Conservation (phyloP, 2,888 invertebrate genomes). For the Cylindroiulus punctatus region DNA sequence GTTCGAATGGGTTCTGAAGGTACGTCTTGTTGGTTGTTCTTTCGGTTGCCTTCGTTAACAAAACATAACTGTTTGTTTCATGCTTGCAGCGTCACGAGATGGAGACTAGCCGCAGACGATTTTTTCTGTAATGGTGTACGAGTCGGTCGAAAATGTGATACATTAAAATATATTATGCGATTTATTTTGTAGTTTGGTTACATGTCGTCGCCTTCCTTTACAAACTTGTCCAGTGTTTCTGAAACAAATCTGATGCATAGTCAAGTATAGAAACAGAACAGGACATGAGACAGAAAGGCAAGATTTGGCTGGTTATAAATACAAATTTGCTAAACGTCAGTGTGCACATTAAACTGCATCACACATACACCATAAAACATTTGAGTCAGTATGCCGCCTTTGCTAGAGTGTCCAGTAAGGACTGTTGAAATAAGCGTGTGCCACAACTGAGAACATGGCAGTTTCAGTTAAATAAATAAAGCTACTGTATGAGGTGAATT, state of each 20-base stretch:
- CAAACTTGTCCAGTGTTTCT: not conserved
- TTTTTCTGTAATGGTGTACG: constrained; percentile 78
- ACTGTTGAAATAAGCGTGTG: too few species aligned
- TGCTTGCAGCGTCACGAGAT: constrained; percentile 84
- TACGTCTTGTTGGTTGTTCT: too few species aligned
- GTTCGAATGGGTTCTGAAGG: constrained; percentile 88
- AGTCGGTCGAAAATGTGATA: not conserved
- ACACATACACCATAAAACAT: too few species aligned
- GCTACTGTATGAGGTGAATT: too few species aligned
- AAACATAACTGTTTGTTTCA: not conserved
- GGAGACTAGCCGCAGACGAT: constrained; percentile 91
- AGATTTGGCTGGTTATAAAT: not conserved
- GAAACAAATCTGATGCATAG: constrained; percentile 26
- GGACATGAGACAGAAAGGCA: not conserved
- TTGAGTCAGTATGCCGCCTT: too few species aligned
- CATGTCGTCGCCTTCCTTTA: not conserved
- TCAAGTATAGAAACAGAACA: not conserved
- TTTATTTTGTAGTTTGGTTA: not conserved
- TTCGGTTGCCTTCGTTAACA: too few species aligned
- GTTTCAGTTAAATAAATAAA: too few species aligned
- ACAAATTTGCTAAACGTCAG: not conserved
- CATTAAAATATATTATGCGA: constrained; percentile 8
- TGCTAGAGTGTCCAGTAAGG: too few species aligned
- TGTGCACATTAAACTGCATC: not conserved
- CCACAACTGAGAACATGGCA: too few species aligned